phyloP scores from a whole-genome alignment of 2,888 invertebrate genomes.

The Limnephilus marmoratus region DNA sequence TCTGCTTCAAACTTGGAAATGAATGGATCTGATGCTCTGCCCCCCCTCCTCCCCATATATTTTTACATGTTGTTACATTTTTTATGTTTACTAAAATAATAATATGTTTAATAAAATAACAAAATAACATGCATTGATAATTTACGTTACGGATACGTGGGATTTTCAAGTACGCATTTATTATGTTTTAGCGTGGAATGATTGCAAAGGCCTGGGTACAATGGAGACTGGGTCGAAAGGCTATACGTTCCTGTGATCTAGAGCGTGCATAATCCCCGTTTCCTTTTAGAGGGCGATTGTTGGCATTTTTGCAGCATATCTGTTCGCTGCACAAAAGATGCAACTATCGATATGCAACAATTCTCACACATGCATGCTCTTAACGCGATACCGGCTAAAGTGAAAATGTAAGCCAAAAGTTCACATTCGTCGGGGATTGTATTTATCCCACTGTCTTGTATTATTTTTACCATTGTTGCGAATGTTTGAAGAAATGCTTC shows the following conservation, averaged over 20 bases:
- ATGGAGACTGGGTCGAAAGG: conserved; percentile 35
- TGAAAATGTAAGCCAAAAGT: conserved; percentile 7
- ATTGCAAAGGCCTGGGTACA: neutral
- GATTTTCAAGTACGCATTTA: neutral
- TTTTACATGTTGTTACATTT: too few relatives aligned
- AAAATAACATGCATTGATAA: neutral
- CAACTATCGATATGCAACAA: conserved; percentile 49
- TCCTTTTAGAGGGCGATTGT: conserved; percentile 45
- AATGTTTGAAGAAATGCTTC: neutral
- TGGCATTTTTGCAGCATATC: conserved; percentile 43
- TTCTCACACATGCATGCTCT: conserved; percentile 21
- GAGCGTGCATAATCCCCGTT: conserved; percentile 39
- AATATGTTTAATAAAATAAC: too few relatives aligned
- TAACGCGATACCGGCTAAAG: conserved; percentile 6
- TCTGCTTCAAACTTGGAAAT: too few relatives aligned
- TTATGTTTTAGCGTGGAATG: neutral
- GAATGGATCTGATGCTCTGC: too few relatives aligned
- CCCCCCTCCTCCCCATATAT: too few relatives aligned
- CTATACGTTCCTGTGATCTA: conserved; percentile 33
- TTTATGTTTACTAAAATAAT: too few relatives aligned
- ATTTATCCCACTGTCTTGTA: neutral
- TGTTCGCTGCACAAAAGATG: conserved; percentile 37
- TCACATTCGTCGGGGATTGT: neutral
- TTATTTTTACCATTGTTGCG: neutral
- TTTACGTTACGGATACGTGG: neutral